phyloP scores from a whole-genome alignment of 2,888 invertebrate genomes.

The Eilema griseolum region DNA sequence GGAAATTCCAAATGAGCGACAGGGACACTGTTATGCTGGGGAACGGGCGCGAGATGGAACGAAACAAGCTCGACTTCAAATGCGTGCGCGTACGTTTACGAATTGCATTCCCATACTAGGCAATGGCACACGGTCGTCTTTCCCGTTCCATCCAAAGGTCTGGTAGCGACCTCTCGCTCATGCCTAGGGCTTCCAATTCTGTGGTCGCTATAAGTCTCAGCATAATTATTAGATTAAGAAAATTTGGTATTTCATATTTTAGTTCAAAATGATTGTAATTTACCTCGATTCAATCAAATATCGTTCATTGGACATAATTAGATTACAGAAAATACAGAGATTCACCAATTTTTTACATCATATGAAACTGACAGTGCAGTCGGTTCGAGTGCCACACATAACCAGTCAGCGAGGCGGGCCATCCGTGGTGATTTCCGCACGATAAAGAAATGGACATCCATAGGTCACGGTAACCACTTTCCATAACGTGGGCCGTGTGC shows the following conservation, averaged over 20 bases:
- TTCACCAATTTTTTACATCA: too few relatives aligned
- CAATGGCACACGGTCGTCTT: constrained; percentile 77
- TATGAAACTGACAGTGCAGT: too few relatives aligned
- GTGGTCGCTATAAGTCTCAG: not conserved
- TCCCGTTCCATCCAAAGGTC: constrained; percentile 76
- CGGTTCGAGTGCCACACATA: too few relatives aligned
- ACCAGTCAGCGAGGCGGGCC: too few relatives aligned
- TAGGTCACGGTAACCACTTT: too few relatives aligned
- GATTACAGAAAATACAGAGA: too few relatives aligned
- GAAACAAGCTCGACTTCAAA: constrained; percentile 73
- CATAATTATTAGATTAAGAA: not conserved
- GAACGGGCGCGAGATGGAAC: constrained; percentile 68
- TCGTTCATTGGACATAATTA: too few relatives aligned
- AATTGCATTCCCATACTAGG: constrained; percentile 84
- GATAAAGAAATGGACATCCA: too few relatives aligned
- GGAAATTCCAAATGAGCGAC: constrained; percentile 61
- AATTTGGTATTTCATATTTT: not conserved
- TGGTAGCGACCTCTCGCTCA: constrained; percentile 72
- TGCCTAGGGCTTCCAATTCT: constrained; percentile 42
- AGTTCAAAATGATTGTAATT: not conserved
- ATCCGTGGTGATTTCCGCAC: too few relatives aligned
- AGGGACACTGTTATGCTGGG: constrained; percentile 64
- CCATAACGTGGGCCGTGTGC: too few relatives aligned
- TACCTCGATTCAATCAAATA: too few relatives aligned
- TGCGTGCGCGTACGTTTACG: constrained; percentile 80